phyloP scores from a whole-genome alignment of 1,140 invertebrate species.

The Macrosteles quadrilineatus region DNA sequence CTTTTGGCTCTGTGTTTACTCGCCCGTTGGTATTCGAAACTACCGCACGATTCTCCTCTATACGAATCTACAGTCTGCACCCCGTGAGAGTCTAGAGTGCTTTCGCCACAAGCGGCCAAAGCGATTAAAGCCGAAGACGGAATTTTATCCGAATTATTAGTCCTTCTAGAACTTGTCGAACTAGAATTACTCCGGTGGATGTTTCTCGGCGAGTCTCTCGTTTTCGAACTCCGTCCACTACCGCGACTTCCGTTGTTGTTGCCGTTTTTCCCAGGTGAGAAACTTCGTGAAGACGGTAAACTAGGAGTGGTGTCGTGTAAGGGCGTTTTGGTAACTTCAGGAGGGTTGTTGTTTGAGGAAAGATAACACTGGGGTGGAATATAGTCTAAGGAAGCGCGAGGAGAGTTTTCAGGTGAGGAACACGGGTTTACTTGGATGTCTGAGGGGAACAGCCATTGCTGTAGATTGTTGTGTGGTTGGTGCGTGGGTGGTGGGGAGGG shows the following conservation, averaged over 20 bases:
- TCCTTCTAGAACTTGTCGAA: slow-evolving; percentile 28
- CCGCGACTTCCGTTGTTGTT: slow-evolving; percentile 38
- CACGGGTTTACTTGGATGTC: slow-evolving; percentile 60
- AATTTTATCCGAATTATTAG: slow-evolving; percentile 47
- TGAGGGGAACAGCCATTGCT: slow-evolving; percentile 62
- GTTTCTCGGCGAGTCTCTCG: slow-evolving; percentile 22
- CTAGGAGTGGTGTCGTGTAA: slow-evolving; percentile 24
- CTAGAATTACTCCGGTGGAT: slow-evolving; percentile 19
- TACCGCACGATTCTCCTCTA: slow-evolving; percentile 62
- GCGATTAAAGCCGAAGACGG: slow-evolving; percentile 52
- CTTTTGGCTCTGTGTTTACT: slow-evolving; percentile 26
- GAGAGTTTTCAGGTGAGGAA: slow-evolving; percentile 53
- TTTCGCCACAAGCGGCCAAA: slow-evolving; percentile 44
- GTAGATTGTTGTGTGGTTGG: slow-evolving; percentile 37
- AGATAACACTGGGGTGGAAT: slow-evolving; percentile 52
- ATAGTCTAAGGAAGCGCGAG: slow-evolving; percentile 52
- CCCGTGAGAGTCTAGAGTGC: slow-evolving; percentile 48
- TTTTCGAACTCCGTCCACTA: slow-evolving; percentile 31
- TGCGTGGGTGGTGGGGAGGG: slow-evolving; percentile 54
- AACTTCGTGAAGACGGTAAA: slow-evolving; percentile 39
- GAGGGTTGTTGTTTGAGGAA: slow-evolving; percentile 37
- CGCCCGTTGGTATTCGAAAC: slow-evolving; percentile 57
- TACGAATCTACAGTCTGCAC: slow-evolving; percentile 42
- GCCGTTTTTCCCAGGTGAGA: slow-evolving; percentile 39
- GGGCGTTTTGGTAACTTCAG: slow-evolving; percentile 30